Conservation (phyloP, 92 coral and sea anemone species). For the Heteractis magnifica region DNA sequence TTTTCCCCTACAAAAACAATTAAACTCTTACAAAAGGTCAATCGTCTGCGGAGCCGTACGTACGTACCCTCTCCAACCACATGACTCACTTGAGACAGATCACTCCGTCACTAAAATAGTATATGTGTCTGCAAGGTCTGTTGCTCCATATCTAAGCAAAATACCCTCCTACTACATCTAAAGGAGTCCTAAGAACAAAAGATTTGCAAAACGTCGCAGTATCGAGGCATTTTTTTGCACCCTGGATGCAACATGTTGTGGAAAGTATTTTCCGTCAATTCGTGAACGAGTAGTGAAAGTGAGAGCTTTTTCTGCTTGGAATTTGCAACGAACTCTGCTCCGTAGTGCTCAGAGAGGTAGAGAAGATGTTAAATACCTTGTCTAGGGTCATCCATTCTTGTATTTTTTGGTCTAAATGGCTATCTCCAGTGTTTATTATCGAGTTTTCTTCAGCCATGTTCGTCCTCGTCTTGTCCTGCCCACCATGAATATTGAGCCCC, state of each 20-base stretch:
- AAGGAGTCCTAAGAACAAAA: neutral
- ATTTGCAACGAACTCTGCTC: neutral
- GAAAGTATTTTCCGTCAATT: neutral
- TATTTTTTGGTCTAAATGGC: conserved; percentile 73
- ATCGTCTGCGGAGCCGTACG: too few relatives aligned
- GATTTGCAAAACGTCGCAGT: neutral
- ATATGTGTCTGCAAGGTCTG: neutral
- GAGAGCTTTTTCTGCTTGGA: neutral
- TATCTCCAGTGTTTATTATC: conserved; percentile 65
- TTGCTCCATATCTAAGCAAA: neutral
- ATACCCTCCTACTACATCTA: neutral
- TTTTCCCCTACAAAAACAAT: too few relatives aligned
- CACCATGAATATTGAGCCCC: conserved; percentile 27
- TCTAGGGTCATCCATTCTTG: conserved; percentile 88
- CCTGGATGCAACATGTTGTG: too few relatives aligned
- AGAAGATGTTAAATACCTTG: conserved; percentile 53
- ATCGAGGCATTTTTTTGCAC: neutral
- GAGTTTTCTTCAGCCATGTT: conserved; percentile 56
- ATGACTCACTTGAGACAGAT: too few relatives aligned
- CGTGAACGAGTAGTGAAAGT: neutral
- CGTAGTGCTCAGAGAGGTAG: neutral
- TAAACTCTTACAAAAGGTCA: too few relatives aligned
- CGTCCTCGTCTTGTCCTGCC: neutral
- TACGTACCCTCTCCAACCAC: too few relatives aligned
- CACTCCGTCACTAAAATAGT: neutral